Percentiles rank a stretch among this genome's conserved stretches.
phyloP scores from a whole-genome alignment of 2,888 invertebrate species.

The Dynastes hyllus region DNA sequence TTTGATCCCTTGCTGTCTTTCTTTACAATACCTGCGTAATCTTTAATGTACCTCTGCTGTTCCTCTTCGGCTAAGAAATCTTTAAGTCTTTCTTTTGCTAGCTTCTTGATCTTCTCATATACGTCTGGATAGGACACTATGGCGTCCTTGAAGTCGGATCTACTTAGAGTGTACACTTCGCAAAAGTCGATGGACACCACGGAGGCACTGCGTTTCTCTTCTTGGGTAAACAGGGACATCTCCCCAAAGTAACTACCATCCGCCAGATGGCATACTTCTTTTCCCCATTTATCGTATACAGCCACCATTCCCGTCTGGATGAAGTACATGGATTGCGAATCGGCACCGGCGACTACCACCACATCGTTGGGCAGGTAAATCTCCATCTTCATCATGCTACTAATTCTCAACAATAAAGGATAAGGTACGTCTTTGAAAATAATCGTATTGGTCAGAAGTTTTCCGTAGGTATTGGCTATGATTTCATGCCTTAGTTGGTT shows the following conservation, averaged over 20 bases:
- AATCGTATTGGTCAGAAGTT: constrained; percentile 65
- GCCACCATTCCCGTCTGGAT: constrained; percentile 70
- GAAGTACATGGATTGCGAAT: constrained; percentile 68
- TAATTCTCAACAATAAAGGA: constrained; percentile 62
- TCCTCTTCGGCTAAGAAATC: constrained; percentile 32
- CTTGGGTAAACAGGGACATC: constrained; percentile 68
- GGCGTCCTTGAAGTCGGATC: constrained; percentile 66
- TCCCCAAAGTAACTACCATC: constrained; percentile 72
- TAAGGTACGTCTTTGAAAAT: constrained; percentile 67
- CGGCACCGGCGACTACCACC: constrained; percentile 66
- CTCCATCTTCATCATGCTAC: constrained; percentile 63
- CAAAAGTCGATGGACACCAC: constrained; percentile 71
- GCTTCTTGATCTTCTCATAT: constrained; percentile 63
- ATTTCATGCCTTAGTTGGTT: constrained; percentile 69
- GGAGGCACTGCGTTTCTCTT: constrained; percentile 67
- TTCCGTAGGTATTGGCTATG: constrained; percentile 64
- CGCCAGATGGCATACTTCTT: constrained; percentile 71
- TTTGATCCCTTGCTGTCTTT: background rate
- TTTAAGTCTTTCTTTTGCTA: constrained; percentile 55
- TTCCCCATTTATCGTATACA: constrained; percentile 67
- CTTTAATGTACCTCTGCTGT: background rate
- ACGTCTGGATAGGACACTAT: constrained; percentile 68
- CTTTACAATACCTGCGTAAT: background rate
- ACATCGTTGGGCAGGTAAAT: constrained; percentile 68
- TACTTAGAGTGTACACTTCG: constrained; percentile 68